Evolutionary conservation across 2,113 vertebrate species (phyloP).

Genomic region (Pantherophis guttatus): DNA sequence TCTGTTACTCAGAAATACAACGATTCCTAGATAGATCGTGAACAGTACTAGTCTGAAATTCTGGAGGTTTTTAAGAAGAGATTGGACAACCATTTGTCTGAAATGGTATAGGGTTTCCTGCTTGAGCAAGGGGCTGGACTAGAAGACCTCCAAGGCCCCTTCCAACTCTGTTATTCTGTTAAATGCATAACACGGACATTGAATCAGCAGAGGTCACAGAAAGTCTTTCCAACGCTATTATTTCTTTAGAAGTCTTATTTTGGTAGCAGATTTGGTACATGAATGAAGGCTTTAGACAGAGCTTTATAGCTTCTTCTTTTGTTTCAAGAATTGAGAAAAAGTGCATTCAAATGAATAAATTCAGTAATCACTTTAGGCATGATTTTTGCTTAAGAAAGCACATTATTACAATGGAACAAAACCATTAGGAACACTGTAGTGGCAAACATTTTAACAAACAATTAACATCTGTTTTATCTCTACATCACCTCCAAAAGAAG

Average conservation of each 20-base stretch:
- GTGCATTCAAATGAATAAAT: not conserved
- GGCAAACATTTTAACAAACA: not conserved
- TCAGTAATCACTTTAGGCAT: not conserved
- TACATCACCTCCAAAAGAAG: constrained; percentile 6
- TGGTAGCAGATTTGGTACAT: not conserved
- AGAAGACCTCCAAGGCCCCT: not conserved
- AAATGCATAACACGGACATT: not conserved
- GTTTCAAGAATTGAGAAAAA: not conserved
- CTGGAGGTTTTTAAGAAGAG: not conserved
- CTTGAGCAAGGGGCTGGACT: not conserved
- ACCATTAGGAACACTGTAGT: not conserved
- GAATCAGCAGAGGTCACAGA: not conserved
- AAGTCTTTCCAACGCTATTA: not conserved
- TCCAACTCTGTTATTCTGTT: not conserved
- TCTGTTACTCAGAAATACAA: not conserved
- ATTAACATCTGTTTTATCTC: not conserved
- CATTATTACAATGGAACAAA: not conserved
- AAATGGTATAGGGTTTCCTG: not conserved
- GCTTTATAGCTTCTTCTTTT: not conserved
- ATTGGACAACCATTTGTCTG: not conserved
- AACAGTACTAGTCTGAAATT: not conserved
- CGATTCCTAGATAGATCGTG: not conserved
- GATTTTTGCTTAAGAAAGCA: not conserved
- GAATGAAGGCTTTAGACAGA: not conserved
- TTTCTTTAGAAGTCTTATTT: not conserved